Evolutionary conservation across 1,140 invertebrate genomes (phyloP), one percentile per base, ranked within the genome.

Genomic region (Calosoma granatense): DNA sequence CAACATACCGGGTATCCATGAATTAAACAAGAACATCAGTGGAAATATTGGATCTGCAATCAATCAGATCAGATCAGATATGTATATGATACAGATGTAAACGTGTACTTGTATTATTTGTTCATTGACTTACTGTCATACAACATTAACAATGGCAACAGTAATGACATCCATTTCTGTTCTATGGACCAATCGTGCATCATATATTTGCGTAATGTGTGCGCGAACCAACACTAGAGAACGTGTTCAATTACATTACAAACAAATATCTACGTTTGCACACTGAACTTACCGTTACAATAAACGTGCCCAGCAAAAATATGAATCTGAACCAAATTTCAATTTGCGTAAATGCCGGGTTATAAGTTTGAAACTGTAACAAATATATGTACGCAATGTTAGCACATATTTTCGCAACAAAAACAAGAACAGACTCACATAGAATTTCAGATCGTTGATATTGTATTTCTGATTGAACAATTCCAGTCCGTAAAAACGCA

Each of bases 241-340:
- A 51, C 30, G 55, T 56, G 39, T 12, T 19, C 26, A 36, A 36
- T 36, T 36, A 36, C 26, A 6, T 36, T 9, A 9, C 26, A 36
- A 36, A 36, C n/a, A n/a, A n/a, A n/a, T n/a, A n/a, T n/a, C n/a
- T 36, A 36, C n/a, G 26, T 36, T 36, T 36, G 26, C 55, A 43
- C 57, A 41, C 51, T 15, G 11, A 41, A 85, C 85, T 88, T 82
- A 97, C 94, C 59, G 91, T 88, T 2, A 92, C 83, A 51, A 85
- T 71, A 72, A 97, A 97, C 1, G 92, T 89, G 9, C 87, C 79
- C 1, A 94, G 70, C 21, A 97, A 76, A 72, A 97, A 97, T 64
- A 96, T 89, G 68, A 96, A 89, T 63, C 94, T 77, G 68, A 97
- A 94, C 91, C 93, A 97, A 57, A 97, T 94, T 77, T 97, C 94